Base-by-base conservation (phyloP, 2,888 invertebrate genomes). In the Plebejus anna region DNA sequence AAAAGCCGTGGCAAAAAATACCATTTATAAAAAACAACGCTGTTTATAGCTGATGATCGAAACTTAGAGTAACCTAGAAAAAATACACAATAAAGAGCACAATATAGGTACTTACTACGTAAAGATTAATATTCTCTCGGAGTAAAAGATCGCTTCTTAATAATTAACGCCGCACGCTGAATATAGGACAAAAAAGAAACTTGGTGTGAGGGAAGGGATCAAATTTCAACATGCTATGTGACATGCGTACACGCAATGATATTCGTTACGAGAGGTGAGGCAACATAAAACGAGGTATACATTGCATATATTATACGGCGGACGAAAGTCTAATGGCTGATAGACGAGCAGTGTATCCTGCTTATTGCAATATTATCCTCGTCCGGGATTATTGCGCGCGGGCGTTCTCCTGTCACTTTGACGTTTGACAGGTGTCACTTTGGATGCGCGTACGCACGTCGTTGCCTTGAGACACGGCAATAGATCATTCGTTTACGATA, bases 351-450 rank as follows among this genome's bases (percentile, higher is more conserved):
- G 59, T 76, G 76, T 76, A 72, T 76, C 71, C 42, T n/a, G 72
- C 42, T 42, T 55, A 59, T 11, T 38, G 22, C 76, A 32, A 76
- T 76, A 70, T 76, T 76, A 70, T 76, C 59, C 28, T 59, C 57
- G 57, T 77, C 85, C 87, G 86, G 85, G 88, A 89, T 89, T 88
- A 88, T 89, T 84, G 84, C 86, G 86, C 87, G 86, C 91, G 89
- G 91, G 91, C 91, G 91, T 89, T 88, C 89, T 84, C 82, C 84
- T 86, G 87, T 91, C 90, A 89, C 79, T 80, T 76, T 87, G 90
- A 91, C 89, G 90, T 86, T 84, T 92, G 92, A 93, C 92, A 92
- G 91, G 90, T 93, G 92, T 92, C 93, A 91, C 87, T 84, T 85
- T 85, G 83, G 87, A 84, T 86, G 87, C 86, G 88, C 88, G 86